Evolutionary conservation across 2,113 vertebrate genomes (phyloP), one percentile per base, ranked within the genome.

Genomic region (Oryzias celebensis): DNA sequence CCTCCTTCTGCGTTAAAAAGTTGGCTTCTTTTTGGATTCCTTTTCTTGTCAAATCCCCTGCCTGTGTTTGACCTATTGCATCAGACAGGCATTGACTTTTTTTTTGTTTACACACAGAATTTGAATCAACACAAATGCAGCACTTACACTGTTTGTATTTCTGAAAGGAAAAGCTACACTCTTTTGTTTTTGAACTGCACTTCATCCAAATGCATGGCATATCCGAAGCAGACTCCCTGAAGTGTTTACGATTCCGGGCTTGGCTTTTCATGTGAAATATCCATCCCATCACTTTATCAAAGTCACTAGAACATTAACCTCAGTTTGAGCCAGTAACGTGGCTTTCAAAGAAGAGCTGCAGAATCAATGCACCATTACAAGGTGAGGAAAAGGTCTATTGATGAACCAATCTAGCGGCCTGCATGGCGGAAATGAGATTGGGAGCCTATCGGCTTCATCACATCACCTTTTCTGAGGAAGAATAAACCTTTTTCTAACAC

Each of bases 381-480:
- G 76, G 73, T 70, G 60, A 76, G 52, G 16, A 26, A 61, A 72
- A 75, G 75, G 74, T 80, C 65, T 72, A 63, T 71, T 82, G 81
- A 76, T 80, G 71, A 78, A 74, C 53, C 71, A 77, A 80, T 84
- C 57, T 73, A 64, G 65, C 18, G 18, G 51, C 24, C 46, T 28
- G 51, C 51, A 55, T 24, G 58, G 68, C n/a, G 50, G 71, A 8
- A 51, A 18, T n/a, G 52, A 73, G 65, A 56, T 64, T 78, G 71
- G 17, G 36, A 54, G 52, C 20, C n/a, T 49, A 71, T 77, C 74
- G 31, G 20, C 65, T 75, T 52, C 24, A 81, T 80, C 70, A 2
- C 65, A 55, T 4, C 60, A 36, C 36, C 36, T 36, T 36, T 36
- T 36, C 36, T 36, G 46, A 48, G 52, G 43, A 75, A 56, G 56